Evolutionary conservation across 2,888 invertebrate genomes (phyloP).

Genomic region (Gymnocheta viridis): DNA sequence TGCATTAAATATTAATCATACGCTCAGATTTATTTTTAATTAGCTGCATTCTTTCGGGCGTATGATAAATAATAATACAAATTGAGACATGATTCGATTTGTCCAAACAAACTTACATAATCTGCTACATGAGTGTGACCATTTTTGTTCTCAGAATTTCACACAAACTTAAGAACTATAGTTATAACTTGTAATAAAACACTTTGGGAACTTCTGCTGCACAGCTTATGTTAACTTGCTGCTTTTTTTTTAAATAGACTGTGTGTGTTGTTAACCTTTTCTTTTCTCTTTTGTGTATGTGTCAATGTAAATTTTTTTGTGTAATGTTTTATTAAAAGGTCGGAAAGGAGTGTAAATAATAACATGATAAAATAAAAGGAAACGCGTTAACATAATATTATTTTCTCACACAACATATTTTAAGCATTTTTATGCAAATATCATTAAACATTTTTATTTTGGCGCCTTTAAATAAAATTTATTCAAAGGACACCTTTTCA

Average conservation of each 20-base stretch:
- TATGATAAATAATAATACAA: no score
- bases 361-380: neutral
- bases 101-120: no score
- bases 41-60: no score
- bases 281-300: neutral
- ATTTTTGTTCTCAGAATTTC: no score
- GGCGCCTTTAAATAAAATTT: neutral
- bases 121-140: no score
- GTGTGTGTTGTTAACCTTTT: neutral
- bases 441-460: neutral
- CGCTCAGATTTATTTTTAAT: no score
- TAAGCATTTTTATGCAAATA: slow-evolving; percentile 32
- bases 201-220: neutral
- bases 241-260: neutral
- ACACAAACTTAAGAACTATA: no score
- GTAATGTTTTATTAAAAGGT: neutral
- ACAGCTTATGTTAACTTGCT: neutral
- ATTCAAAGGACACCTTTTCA: neutral
- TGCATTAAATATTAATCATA: no score
- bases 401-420: slow-evolving; percentile 19
- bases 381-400: slow-evolving; percentile 40
- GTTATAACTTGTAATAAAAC: neutral
- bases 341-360: slow-evolving; percentile 10
- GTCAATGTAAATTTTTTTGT: neutral
- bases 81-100: no score